Percentiles rank a stretch among this genome's conserved stretches.
These are phyloP conservation scores for Cottus gobio DNA, from an alignment of 2,113 vertebrate species.

Conservation along the genomic window DNA sequence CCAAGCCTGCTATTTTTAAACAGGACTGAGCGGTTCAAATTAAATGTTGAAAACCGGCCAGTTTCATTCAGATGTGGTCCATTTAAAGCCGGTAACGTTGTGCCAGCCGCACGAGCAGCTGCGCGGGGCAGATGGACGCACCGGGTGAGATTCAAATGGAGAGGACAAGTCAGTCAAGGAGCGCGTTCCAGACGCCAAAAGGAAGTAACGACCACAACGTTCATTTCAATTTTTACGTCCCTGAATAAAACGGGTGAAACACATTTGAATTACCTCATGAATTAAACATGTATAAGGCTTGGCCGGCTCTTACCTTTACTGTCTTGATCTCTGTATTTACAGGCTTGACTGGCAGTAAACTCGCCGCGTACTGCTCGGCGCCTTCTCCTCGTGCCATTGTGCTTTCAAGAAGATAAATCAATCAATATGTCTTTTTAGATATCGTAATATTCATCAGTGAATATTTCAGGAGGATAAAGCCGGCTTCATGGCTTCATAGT, in stretches of 20 bases:
- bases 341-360: slow-evolving; percentile 62
- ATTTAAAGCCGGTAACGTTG: slow-evolving; percentile 23
- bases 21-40: background rate
- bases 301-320: slow-evolving; percentile 49
- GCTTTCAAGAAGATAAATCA: background rate
- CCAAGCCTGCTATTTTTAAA: background rate
- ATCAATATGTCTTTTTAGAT: too few species aligned
- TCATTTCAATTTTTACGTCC: background rate
- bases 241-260: accelerated
- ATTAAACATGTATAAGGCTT: accelerated
- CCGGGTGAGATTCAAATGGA: slow-evolving; percentile 27
- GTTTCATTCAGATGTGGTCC: background rate
- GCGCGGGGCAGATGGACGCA: slow-evolving; percentile 5
- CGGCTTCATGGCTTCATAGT: background rate
- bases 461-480: background rate
- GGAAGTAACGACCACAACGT: slow-evolving; percentile 17
- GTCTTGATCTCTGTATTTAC: slow-evolving; percentile 55
- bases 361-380: slow-evolving; percentile 61
- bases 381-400: slow-evolving; percentile 77
- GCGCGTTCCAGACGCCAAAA: background rate
- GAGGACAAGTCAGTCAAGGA: background rate
- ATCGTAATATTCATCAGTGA: background rate
- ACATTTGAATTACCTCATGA: background rate
- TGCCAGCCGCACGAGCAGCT: background rate
- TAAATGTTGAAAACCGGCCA: background rate